Evolutionary conservation across 2,888 invertebrate species (phyloP).

Genomic region (Notodromas monacha): DNA sequence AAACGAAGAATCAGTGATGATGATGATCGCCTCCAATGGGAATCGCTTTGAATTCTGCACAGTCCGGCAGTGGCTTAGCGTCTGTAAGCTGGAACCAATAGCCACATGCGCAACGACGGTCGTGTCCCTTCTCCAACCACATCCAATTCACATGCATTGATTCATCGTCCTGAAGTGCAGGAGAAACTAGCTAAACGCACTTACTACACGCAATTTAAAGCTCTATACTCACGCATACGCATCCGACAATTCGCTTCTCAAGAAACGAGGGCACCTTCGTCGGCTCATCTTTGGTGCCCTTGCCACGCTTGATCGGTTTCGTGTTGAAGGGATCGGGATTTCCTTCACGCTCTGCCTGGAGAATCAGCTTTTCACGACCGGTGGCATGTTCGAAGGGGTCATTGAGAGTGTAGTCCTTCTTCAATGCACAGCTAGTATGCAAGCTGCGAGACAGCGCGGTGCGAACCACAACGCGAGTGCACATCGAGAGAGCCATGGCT

Average conservation of each 20-base stretch:
- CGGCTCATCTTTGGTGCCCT: constrained; percentile 47
- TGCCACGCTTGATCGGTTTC: constrained; percentile 42
- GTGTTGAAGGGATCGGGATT: constrained; percentile 27
- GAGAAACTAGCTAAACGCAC: no score
- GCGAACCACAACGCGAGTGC: no score
- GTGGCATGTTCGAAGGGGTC: constrained; percentile 75
- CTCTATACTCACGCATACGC: no score
- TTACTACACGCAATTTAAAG: no score
- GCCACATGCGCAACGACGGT: constrained; percentile 78
- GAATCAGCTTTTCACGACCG: constrained; percentile 60
- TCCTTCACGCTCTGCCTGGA: constrained; percentile 50
- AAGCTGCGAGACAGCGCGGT: no score
- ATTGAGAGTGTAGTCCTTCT: no score
- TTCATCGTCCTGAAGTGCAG: no score
- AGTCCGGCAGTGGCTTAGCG: constrained; percentile 12
- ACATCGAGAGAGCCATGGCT: no score
- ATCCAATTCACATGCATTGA: constrained; percentile 64
- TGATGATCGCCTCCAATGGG: no score
- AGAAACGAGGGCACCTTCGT: constrained; percentile 66
- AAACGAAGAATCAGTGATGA: no score
- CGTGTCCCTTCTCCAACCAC: constrained; percentile 63
- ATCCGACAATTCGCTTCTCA: constrained; percentile 63
- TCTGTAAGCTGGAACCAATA: constrained; percentile 72
- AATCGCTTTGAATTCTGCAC: no score
- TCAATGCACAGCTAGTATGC: no score